Conservation (phyloP, 2,888 invertebrate species). For the Tuberolachnus salignus region DNA sequence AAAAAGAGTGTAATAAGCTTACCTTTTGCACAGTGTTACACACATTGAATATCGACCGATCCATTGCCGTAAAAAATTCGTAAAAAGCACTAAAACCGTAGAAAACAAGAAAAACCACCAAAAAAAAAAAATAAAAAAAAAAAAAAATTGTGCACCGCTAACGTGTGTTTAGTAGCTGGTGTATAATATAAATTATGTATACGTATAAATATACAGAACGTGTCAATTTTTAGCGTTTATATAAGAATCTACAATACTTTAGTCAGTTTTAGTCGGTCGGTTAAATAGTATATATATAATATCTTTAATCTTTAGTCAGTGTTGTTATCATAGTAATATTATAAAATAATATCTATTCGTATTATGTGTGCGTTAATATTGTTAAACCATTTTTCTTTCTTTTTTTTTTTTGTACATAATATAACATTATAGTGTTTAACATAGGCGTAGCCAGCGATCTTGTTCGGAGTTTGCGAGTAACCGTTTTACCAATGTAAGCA, state of each 20-base stretch:
- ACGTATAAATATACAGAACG: neutral
- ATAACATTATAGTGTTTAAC: too few relatives aligned
- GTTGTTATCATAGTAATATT: slow-evolving; percentile 41
- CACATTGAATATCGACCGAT: slow-evolving; percentile 36
- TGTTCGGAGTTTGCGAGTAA: too few relatives aligned
- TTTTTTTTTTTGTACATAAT: too few relatives aligned
- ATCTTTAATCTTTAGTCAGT: slow-evolving; percentile 33
- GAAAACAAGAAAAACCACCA: slow-evolving; percentile 55
- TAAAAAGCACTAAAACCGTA: slow-evolving; percentile 55
- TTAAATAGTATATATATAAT: neutral
- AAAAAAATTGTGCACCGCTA: slow-evolving; percentile 44
- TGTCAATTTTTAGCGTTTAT: neutral
- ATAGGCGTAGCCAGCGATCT: too few relatives aligned
- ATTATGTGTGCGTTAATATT: too few relatives aligned
- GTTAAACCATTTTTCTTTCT: too few relatives aligned
- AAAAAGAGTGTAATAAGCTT: slow-evolving; percentile 49
- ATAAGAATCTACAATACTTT: neutral
- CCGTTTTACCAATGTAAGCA: too few relatives aligned
- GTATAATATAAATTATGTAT: neutral
- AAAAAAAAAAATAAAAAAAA: too few relatives aligned
- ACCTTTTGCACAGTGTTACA: slow-evolving; percentile 48
- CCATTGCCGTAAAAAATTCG: slow-evolving; percentile 43
- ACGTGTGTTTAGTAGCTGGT: slow-evolving; percentile 44
- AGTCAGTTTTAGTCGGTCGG: slow-evolving; percentile 38
- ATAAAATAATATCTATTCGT: too few relatives aligned